A percentile compares a stretch with the other conserved stretches of the same genome.
Evolutionary conservation across 1,140 invertebrate genomes (phyloP).

Genomic region (Holcopasites calliopsidis): DNA sequence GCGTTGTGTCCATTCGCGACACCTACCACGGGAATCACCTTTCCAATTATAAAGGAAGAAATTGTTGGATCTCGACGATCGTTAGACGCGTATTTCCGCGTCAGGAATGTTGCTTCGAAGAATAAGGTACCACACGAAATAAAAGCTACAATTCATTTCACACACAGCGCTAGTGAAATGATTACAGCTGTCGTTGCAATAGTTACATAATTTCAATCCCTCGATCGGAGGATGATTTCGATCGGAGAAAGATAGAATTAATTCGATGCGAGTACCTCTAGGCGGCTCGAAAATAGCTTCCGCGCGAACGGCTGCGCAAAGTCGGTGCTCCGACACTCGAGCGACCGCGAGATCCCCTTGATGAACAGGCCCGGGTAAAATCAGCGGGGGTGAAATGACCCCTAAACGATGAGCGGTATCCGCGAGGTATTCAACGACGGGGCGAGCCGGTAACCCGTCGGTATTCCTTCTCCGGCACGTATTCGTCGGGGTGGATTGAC

Average conservation of each 20-base stretch:
- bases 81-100: too few relatives aligned
- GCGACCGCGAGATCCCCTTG: not conserved
- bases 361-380: constrained; percentile 12
- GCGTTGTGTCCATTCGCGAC: constrained; percentile 1
- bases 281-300: not conserved
- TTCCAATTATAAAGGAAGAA: too few relatives aligned
- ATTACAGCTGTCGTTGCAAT: too few relatives aligned
- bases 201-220: too few relatives aligned
- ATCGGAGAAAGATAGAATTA: not conserved
- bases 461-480: constrained; percentile 56
- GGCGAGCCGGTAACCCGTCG: not conserved
- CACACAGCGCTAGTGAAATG: not conserved
- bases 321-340: not conserved
- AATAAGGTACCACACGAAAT: too few relatives aligned
- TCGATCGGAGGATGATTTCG: not conserved
- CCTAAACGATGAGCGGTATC: constrained; percentile 11
- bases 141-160: too few relatives aligned
- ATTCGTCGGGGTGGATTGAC: constrained; percentile 44
- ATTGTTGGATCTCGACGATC: too few relatives aligned
- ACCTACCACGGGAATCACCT: not conserved
- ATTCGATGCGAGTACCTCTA: not conserved
- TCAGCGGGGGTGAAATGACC: constrained; percentile 7
- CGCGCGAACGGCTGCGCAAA: not conserved
- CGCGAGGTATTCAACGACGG: not conserved
- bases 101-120: too few relatives aligned